These are phyloP conservation scores for Silurus glanis DNA, from an alignment of 2,113 vertebrate genomes.

Conservation along the genomic window DNA sequence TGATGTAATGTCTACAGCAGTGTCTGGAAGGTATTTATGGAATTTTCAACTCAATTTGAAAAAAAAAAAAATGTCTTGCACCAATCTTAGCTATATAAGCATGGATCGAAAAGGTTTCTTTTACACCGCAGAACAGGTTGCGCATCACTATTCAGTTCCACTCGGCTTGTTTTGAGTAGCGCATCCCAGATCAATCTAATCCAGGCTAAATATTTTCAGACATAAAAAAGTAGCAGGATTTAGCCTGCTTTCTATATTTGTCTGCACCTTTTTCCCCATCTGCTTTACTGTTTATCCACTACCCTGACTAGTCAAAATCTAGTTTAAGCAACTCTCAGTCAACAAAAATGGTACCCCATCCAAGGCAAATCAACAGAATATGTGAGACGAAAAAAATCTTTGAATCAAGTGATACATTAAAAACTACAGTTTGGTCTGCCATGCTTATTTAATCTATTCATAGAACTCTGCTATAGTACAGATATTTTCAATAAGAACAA, in stretches of 20 bases:
- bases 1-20: neutral
- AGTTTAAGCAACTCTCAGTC: too few relatives aligned
- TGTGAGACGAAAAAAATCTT: too few relatives aligned
- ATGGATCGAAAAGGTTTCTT: too few relatives aligned
- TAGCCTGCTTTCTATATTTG: neutral
- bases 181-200: neutral
- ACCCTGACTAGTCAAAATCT: neutral
- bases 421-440: too few relatives aligned
- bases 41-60: neutral
- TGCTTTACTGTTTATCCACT: neutral
- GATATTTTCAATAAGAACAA: neutral
- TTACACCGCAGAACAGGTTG: neutral
- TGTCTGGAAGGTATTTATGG: neutral
- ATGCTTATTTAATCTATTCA: too few relatives aligned
- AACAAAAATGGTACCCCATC: too few relatives aligned
- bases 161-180: neutral
- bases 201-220: neutral
- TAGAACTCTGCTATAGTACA: too few relatives aligned
- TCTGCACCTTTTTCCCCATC: neutral
- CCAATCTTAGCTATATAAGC: too few relatives aligned
- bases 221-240: neutral
- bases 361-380: too few relatives aligned
- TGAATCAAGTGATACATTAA: too few relatives aligned
- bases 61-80: too few relatives aligned
- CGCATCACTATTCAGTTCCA: neutral